Base-by-base conservation (phyloP, 1,140 invertebrate genomes). In the Globodera rostochiensis region DNA sequence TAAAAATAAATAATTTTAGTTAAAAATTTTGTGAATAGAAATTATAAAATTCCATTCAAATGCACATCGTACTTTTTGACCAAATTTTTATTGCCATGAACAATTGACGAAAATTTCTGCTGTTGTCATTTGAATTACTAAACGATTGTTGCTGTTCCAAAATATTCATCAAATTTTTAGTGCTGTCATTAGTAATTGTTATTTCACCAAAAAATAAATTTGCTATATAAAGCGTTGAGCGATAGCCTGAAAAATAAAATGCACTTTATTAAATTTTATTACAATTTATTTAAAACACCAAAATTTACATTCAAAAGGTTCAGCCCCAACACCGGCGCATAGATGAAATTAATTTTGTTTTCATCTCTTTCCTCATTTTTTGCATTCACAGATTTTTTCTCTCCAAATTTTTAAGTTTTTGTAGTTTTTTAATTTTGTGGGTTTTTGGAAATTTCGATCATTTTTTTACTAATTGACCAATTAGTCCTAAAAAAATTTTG, bases 51-150 rank as follows among this genome's bases (percentile, higher is more conserved):
- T 64, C 19, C 53, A 6, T 76, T 21, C 0, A 50, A 11, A n/a
- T 74, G 46, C 7, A 46, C 4, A 74, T 9, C 3, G 15, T 75
- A 75, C 74, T 75, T 75, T 75, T 75, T 75, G 49, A 11, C 74
- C 74, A 75, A 50, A 75, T 19, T 64, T 64, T 64, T 64, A 15
- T 64, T 19, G 57, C 13, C 13, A 64, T 64, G 6, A 64, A 15
- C 57, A 64, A 64, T 19, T 64, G 57, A 11, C 57, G 57, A 64
- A 64, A 64, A 19, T 64, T 64, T 13, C 57, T 64, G 11, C 57
- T 15, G 19, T 64, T 64, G 2, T 64, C 57, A 36, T 36, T 36
- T 36, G 36, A 36, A 36, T 36, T 36, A 64, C 57, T 64, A 13
- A 64, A 19, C 19, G 57, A 6, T 64, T 64, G 11, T 64, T 64